Conservation (phyloP, 2,888 invertebrate species). For the Andrena praecox region DNA sequence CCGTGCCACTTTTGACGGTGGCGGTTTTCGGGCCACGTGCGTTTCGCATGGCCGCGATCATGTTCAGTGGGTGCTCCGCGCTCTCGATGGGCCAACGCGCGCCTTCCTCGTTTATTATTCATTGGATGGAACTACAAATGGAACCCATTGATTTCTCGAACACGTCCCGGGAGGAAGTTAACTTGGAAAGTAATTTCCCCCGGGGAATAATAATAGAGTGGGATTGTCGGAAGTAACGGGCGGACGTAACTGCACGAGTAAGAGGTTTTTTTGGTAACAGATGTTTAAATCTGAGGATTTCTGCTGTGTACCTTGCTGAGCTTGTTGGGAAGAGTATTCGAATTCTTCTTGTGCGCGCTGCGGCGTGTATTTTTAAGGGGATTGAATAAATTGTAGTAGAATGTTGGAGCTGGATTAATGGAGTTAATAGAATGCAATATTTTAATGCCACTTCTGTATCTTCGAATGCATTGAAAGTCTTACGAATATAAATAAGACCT, state of each 20-base stretch:
- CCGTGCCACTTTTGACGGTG: constrained; percentile 58
- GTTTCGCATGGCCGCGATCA: background rate
- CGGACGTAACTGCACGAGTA: background rate
- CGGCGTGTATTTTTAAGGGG: no score
- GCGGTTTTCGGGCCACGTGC: constrained; percentile 8
- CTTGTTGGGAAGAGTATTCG: no score
- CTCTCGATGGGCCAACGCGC: background rate
- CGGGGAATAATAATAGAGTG: constrained; percentile 5
- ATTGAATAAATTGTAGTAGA: no score
- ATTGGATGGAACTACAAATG: constrained; percentile 42
- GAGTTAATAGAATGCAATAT: no score
- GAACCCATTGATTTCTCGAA: constrained; percentile 37
- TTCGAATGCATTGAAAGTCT: background rate
- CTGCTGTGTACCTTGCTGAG: no score
- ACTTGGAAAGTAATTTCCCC: constrained; percentile 24
- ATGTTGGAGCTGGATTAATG: no score
- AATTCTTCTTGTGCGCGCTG: no score
- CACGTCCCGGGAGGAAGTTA: background rate
- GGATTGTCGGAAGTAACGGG: background rate
- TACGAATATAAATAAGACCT: background rate
- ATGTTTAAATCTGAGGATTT: background rate
- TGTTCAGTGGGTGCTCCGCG: background rate
- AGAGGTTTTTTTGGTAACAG: background rate
- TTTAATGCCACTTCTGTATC: background rate
- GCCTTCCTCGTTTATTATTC: constrained; percentile 41